Evolutionary conservation across 30 jellyfish, hydroid and myxozoan species (phyloP), one percentile per base, ranked within the genome.

Genomic region (Calvadosia cruxmelitensis): DNA sequence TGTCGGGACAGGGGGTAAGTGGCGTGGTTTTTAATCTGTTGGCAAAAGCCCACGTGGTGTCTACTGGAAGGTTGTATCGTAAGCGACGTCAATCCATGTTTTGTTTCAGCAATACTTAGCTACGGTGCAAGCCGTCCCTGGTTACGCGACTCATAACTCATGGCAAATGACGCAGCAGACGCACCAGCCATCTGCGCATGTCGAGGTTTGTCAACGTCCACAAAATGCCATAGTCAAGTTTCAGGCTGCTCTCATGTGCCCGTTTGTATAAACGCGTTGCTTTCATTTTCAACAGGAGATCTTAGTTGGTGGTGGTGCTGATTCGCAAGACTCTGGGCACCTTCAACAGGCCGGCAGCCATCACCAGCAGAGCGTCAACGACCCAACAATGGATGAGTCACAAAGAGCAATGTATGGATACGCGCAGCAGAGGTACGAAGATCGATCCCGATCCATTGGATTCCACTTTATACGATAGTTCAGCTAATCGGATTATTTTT

Each of bases 71-170:
- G n/a, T n/a, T n/a, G n/a, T n/a, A n/a, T n/a, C n/a, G n/a, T n/a
- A n/a, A n/a, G n/a, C n/a, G n/a, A n/a, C n/a, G n/a, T n/a, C n/a
- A n/a, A n/a, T n/a, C n/a, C n/a, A n/a, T n/a, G n/a, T n/a, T n/a
- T n/a, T n/a, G n/a, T n/a, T n/a, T n/a, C 30, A 79, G 93, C 57
- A 42, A 42, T 79, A 79, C 53, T 26, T 79, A 75, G 67, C 93
- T 5, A 34, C 92, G 32, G 92, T 78, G 5, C 92, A 81, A 69
- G 70, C 93, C 2, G 93, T 79, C 3, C 78, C 93, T 65, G 93
- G 93, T 29, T 79, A 70, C 64, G 83, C 80, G 3, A 74, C 92
- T 15, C 93, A 79, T 24, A 79, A 73, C 50, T 53, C 81, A 20
- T 79, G 93, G 93, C 93, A 79, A 26, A 74, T 78, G 23, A 10